These are phyloP conservation scores for Polyergus mexicanus DNA, from an alignment of 1,140 invertebrate species.

Conservation along the genomic window DNA sequence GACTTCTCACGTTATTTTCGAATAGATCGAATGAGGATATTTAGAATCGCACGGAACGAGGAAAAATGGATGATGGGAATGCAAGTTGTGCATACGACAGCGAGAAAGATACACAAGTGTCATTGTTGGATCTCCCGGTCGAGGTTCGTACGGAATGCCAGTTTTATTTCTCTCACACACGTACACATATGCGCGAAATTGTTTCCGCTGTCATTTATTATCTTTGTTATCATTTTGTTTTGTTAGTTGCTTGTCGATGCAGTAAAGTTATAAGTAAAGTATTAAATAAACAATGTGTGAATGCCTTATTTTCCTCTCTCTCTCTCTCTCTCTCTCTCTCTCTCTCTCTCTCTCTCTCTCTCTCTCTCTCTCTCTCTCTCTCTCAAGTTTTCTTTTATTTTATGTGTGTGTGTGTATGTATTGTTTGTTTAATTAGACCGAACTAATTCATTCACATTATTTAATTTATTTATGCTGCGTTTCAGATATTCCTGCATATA, in stretches of 20 bases:
- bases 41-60: not conserved
- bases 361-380: too few relatives aligned
- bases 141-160: constrained; percentile 71
- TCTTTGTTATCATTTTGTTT: not conserved
- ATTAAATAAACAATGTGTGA: not conserved
- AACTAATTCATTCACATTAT: not conserved
- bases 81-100: constrained; percentile 6
- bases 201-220: not conserved
- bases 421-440: not conserved
- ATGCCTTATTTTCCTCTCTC: not conserved
- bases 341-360: not conserved
- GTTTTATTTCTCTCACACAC: not conserved
- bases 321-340: not conserved
- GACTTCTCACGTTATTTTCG: not conserved
- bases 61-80: constrained; percentile 70
- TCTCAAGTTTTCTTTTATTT: not conserved
- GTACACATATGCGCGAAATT: not conserved
- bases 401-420: too few relatives aligned
- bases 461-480: constrained; percentile 56
- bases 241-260: not conserved
- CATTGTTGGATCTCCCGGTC: constrained; percentile 78
- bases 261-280: not conserved
- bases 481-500: constrained; percentile 83
- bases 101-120: constrained; percentile 49
- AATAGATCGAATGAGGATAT: constrained; percentile 66